Conservation (phyloP, 1,140 invertebrate genomes). For the Phocides pigmalion region DNA sequence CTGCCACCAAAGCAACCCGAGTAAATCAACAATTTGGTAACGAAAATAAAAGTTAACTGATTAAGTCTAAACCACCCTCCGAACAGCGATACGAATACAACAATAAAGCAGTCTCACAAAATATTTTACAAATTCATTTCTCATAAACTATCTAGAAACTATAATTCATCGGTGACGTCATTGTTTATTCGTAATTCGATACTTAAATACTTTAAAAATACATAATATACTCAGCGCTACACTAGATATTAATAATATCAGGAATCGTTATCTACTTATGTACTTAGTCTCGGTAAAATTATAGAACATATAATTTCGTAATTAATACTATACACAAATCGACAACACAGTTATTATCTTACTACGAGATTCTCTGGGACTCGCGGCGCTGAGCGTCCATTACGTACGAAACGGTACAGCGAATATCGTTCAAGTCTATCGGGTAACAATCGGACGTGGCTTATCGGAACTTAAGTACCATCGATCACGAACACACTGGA, state of each 20-base stretch:
- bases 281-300: conserved; percentile 81
- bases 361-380: conserved; percentile 80
- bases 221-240: conserved; percentile 67
- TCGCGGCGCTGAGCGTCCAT: conserved; percentile 68
- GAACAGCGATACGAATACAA: conserved; percentile 79
- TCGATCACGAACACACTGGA: conserved; percentile 56
- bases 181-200: conserved; percentile 68
- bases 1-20: conserved; percentile 76
- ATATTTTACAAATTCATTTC: conserved; percentile 78
- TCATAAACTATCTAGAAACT: conserved; percentile 81
- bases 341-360: conserved; percentile 77
- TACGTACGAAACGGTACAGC: conserved; percentile 72
- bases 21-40: conserved; percentile 82
- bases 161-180: conserved; percentile 74
- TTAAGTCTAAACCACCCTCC: conserved; percentile 67
- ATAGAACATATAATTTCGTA: conserved; percentile 79
- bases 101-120: conserved; percentile 82
- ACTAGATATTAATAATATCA: conserved; percentile 80
- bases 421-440: conserved; percentile 47
- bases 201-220: conserved; percentile 79
- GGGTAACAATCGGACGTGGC: conserved; percentile 59
- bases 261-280: conserved; percentile 80
- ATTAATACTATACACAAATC: conserved; percentile 83
- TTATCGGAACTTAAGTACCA: conserved; percentile 62
- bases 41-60: conserved; percentile 79